Conservation (phyloP, 2,113 vertebrate species). For the Pao palembangensis region DNA sequence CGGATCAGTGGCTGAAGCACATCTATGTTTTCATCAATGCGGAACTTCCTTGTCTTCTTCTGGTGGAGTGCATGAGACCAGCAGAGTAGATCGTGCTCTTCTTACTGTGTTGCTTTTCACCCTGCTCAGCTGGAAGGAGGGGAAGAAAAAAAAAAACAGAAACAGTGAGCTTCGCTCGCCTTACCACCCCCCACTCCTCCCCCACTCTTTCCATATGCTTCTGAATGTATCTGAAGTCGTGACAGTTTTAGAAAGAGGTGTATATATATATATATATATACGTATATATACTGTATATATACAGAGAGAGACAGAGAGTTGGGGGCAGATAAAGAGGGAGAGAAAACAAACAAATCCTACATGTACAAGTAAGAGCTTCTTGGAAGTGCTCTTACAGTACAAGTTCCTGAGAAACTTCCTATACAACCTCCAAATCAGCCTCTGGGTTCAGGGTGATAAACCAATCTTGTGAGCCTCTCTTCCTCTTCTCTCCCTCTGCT, state of each 20-base stretch:
- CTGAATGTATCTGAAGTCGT: conserved; percentile 44
- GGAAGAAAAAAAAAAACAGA: conserved; percentile 29
- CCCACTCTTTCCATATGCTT: conserved; percentile 20
- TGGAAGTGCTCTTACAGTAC: conserved; percentile 21
- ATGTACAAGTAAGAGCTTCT: conserved; percentile 7
- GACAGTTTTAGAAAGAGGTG: conserved; percentile 23
- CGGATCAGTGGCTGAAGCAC: conserved; percentile 17
- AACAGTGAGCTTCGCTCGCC: conserved; percentile 39
- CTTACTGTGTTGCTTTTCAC: conserved; percentile 12
- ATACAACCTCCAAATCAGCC: conserved; percentile 20
- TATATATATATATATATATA: too few species aligned
- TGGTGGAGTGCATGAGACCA: conserved; percentile 27
- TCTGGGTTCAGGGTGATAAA: conserved; percentile 26
- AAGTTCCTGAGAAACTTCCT: conserved; percentile 48
- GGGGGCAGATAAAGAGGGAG: neutral
- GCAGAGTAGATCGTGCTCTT: conserved; percentile 7
- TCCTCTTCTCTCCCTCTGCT: conserved; percentile 16
- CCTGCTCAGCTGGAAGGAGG: conserved; percentile 39
- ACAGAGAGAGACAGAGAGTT: conserved; percentile 5
- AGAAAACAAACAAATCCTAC: conserved; percentile 13
- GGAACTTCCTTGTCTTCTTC: conserved; percentile 23
- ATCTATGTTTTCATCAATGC: conserved; percentile 3
- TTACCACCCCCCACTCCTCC: conserved; percentile 26
- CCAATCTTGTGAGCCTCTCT: conserved; percentile 27
- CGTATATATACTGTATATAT: too few species aligned